Conservation (phyloP, 2,797 vertebrate species). For the Pipistrellus pipistrellus region DNA sequence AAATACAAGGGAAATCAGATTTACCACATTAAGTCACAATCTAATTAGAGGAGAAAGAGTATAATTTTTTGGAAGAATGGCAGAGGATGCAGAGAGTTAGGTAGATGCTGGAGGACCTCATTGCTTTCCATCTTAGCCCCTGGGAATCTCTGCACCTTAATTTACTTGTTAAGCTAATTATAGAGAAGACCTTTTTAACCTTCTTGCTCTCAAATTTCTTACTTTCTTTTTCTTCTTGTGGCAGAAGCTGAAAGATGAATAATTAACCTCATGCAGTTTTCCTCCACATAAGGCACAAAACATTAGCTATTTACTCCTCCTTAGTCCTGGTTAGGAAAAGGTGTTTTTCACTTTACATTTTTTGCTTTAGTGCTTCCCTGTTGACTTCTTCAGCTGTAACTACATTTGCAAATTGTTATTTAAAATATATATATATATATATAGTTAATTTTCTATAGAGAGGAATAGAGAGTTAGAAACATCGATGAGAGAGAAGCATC, state of each 20-base stretch:
- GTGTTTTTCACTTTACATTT: not conserved
- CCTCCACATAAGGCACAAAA: not conserved
- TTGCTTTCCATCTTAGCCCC: not conserved
- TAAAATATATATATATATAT: no score
- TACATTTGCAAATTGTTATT: not conserved
- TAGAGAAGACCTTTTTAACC: slow-evolving; percentile 58
- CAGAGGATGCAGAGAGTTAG: not conserved
- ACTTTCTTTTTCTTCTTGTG: slow-evolving; percentile 42
- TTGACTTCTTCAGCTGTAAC: not conserved
- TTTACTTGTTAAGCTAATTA: slow-evolving; percentile 69
- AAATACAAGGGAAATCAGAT: slow-evolving; percentile 29
- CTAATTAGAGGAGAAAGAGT: slow-evolving; percentile 47
- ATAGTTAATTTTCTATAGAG: no score
- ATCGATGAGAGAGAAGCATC: no score
- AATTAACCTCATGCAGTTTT: not conserved
- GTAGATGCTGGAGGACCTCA: not conserved
- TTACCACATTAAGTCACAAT: slow-evolving; percentile 32
- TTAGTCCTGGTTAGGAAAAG: not conserved
- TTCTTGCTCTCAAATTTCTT: slow-evolving; percentile 46
- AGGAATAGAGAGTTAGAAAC: no score
- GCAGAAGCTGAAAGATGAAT: slow-evolving; percentile 31
- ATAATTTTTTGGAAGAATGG: not conserved
- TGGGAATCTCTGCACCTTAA: slow-evolving; percentile 54
- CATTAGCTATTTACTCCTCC: not conserved
- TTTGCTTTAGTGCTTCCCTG: not conserved